These are phyloP conservation scores for Phasianus colchicus DNA, from an alignment of 2,113 vertebrate species.

Conservation along the genomic window DNA sequence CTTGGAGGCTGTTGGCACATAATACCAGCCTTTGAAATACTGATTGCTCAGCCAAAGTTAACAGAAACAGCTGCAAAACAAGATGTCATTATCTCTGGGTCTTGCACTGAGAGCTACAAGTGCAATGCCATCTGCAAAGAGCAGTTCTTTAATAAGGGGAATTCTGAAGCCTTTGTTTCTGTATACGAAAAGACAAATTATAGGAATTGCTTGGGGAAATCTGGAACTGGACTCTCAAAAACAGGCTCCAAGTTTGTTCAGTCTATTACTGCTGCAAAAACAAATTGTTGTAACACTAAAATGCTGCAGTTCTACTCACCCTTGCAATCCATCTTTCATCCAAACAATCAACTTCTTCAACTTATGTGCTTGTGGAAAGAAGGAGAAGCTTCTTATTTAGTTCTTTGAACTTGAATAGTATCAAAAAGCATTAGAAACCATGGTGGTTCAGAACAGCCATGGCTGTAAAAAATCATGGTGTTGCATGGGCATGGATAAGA, in stretches of 20 bases:
- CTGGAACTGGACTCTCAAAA: slow-evolving; percentile 20
- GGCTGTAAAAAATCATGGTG: not conserved
- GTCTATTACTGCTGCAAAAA: not conserved
- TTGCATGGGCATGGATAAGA: not conserved
- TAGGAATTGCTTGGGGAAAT: not conserved
- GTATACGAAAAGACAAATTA: slow-evolving; percentile 32
- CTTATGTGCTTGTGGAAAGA: not conserved
- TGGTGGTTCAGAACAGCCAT: not conserved
- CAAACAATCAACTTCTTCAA: not conserved
- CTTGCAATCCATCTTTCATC: not conserved
- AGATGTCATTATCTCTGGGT: slow-evolving; percentile 54
- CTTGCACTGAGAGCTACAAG: slow-evolving; percentile 38
- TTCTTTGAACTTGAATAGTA: not conserved
- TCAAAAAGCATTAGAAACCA: not conserved
- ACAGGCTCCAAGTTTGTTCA: not conserved
- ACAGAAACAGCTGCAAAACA: slow-evolving; percentile 64
- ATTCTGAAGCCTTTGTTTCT: slow-evolving; percentile 41
- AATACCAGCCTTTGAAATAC: slow-evolving; percentile 48
- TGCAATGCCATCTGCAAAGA: slow-evolving; percentile 53
- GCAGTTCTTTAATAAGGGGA: slow-evolving; percentile 44
- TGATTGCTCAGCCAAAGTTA: slow-evolving; percentile 57
- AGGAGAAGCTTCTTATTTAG: not conserved
- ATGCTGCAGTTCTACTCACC: not conserved
- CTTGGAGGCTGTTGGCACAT: slow-evolving; percentile 47
- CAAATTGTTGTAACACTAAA: not conserved